phyloP scores from a whole-genome alignment of 1,140 invertebrate species.

The Palaemon carinicauda region DNA sequence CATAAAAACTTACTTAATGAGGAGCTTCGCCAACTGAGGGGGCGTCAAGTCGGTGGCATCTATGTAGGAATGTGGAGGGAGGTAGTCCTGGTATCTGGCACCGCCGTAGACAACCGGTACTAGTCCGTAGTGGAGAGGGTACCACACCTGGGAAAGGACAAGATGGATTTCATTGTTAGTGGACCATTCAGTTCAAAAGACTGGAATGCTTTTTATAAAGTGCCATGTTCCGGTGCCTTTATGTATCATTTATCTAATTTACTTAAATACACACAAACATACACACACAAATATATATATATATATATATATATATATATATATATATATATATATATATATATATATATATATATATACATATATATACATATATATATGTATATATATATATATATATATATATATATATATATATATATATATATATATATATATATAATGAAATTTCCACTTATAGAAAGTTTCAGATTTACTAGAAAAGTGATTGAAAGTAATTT shows the following conservation, averaged over 20 bases:
- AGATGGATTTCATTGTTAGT: not conserved
- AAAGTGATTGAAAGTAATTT: too few relatives aligned
- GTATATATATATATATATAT: not conserved
- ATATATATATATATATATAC: not conserved
- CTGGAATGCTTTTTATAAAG: not conserved
- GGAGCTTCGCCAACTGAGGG: constrained; percentile 4
- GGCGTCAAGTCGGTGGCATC: constrained; percentile 35
- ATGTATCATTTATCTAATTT: not conserved
- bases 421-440: not conserved
- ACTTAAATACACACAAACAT: not conserved
- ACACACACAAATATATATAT: not conserved
- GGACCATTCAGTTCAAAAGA: not conserved
- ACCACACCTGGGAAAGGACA: constrained; percentile 47
- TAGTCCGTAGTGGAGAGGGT: constrained; percentile 52
- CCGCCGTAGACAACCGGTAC: constrained; percentile 41
- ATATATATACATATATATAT: not conserved
- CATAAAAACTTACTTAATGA: not conserved
- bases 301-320: not conserved
- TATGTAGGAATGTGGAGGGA: constrained; percentile 37
- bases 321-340: not conserved
- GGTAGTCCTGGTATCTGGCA: constrained; percentile 13
- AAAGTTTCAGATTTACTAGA: too few relatives aligned
- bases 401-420: not conserved
- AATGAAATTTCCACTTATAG: too few relatives aligned
- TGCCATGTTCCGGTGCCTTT: not conserved